Evolutionary conservation across 2,888 invertebrate genomes (phyloP).

Genomic region (Eilema griseolum): DNA sequence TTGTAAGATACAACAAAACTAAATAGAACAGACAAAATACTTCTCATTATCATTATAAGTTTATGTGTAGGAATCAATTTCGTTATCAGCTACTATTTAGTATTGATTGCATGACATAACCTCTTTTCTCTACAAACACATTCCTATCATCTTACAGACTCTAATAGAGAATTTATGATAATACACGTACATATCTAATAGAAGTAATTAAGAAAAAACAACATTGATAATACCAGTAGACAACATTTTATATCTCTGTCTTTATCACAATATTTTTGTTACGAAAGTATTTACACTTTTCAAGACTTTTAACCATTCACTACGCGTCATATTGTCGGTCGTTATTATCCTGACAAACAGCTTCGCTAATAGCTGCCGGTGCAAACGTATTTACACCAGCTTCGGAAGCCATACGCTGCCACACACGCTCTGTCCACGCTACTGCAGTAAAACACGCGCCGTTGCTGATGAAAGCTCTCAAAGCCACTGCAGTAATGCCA

Average conservation of each 20-base stretch:
- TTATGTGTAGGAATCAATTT: background rate
- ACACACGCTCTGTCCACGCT: slow-evolving; percentile 90
- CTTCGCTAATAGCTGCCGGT: slow-evolving; percentile 66
- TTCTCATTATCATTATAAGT: background rate
- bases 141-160: background rate
- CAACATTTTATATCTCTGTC: slow-evolving; percentile 31
- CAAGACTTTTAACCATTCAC: background rate
- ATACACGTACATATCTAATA: background rate
- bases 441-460: slow-evolving; percentile 97
- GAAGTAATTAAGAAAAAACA: slow-evolving; percentile 13
- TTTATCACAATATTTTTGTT: slow-evolving; percentile 3
- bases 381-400: slow-evolving; percentile 57
- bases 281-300: background rate
- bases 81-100: background rate
- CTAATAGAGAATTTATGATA: slow-evolving; percentile 1
- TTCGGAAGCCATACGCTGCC: slow-evolving; percentile 70
- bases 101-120: background rate
- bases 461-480: slow-evolving; percentile 97
- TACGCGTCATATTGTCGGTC: slow-evolving; percentile 67
- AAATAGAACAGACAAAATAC: background rate
- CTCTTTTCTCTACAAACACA: background rate
- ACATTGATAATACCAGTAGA: background rate
- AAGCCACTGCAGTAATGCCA: slow-evolving; percentile 92
- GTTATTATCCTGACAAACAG: slow-evolving; percentile 68
- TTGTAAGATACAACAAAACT: background rate